Conservation (phyloP, 1,140 invertebrate genomes). For the Chionoecetes opilio region DNA sequence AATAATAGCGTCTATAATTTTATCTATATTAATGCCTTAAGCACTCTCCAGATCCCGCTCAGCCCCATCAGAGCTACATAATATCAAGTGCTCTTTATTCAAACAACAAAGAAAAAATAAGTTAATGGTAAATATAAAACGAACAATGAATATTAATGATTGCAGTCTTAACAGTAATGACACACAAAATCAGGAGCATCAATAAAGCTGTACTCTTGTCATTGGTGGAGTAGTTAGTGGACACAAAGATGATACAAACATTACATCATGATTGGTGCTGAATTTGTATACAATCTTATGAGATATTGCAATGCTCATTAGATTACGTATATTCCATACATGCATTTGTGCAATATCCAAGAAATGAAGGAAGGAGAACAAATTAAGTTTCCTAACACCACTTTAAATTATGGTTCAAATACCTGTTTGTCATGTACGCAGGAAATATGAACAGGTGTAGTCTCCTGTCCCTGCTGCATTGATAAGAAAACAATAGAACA, state of each 20-base stretch:
- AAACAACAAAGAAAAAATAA: neutral
- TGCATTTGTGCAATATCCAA: neutral
- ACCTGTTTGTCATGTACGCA: neutral
- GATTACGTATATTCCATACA: neutral
- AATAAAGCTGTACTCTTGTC: slow-evolving; percentile 43
- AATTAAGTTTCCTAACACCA: too few relatives aligned
- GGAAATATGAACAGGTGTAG: neutral
- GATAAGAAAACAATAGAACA: neutral
- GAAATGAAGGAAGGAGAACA: too few relatives aligned
- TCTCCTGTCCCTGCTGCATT: neutral
- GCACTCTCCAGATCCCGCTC: neutral
- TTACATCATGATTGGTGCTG: neutral
- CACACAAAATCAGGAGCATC: slow-evolving; percentile 44
- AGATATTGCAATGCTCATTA: neutral
- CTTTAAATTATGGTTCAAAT: too few relatives aligned
- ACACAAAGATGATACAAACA: neutral
- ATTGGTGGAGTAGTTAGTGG: neutral
- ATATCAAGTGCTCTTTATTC: too few relatives aligned
- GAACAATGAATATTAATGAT: slow-evolving; percentile 39
- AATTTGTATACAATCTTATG: neutral
- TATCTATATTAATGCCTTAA: neutral
- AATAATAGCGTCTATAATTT: slow-evolving; percentile 13
- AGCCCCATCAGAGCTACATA: neutral
- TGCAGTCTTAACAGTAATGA: slow-evolving; percentile 35
- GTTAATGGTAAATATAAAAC: neutral